Conservation (phyloP, 2,113 vertebrate genomes). For the Acrocephalus arundinaceus region DNA sequence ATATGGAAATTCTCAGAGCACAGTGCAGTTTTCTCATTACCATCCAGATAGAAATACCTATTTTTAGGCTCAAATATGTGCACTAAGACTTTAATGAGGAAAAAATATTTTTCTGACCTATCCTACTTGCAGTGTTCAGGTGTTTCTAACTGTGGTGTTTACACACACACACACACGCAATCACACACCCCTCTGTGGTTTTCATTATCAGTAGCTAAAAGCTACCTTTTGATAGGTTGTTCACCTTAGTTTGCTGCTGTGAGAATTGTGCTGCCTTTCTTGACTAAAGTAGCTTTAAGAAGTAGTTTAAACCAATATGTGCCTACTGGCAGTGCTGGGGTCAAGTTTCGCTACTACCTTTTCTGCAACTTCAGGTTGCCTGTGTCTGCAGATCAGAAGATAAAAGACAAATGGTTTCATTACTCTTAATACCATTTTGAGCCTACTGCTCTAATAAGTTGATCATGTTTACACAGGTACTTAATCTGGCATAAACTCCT, state of each 20-base stretch:
- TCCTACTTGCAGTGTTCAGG: not conserved
- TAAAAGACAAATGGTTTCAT: not conserved
- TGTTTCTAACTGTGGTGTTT: not conserved
- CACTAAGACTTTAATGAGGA: not conserved
- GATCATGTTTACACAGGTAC: not conserved
- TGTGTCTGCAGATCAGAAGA: not conserved
- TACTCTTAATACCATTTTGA: not conserved
- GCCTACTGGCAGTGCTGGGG: too few species aligned
- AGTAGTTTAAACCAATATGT: not conserved
- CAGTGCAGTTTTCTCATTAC: not conserved
- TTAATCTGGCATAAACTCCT: not conserved
- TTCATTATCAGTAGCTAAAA: not conserved
- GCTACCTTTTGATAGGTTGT: not conserved
- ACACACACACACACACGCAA: accelerated
- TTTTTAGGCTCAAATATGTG: not conserved
- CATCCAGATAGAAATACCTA: not conserved
- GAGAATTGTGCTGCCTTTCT: not conserved
- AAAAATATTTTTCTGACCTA: not conserved
- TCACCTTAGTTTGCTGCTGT: not conserved
- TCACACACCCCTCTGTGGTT: not conserved
- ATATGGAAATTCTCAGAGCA: not conserved
- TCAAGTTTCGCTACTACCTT: not conserved
- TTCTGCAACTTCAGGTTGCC: not conserved
- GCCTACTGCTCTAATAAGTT: not conserved
- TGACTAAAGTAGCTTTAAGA: not conserved